phyloP scores from a whole-genome alignment of 2,113 vertebrate genomes.

The Pluvianellus socialis region DNA sequence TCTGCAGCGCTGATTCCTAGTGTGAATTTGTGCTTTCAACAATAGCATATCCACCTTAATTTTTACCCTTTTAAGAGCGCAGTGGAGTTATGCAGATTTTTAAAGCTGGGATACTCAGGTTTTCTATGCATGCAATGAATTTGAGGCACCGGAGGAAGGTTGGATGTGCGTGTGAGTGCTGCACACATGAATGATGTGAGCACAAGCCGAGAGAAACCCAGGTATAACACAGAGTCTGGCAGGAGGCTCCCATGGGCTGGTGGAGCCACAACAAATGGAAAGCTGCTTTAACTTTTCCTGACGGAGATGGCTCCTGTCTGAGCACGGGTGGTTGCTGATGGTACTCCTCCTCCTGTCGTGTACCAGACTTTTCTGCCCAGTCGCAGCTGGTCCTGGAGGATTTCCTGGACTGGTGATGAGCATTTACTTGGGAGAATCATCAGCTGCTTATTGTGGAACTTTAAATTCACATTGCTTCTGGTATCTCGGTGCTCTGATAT shows the following conservation, averaged over 20 bases:
- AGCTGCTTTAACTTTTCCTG: neutral
- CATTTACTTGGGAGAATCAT: neutral
- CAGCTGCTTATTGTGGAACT: neutral
- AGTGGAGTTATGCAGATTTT: neutral
- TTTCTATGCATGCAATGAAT: neutral
- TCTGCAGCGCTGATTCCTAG: neutral
- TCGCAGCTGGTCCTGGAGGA: neutral
- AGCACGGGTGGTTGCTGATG: neutral
- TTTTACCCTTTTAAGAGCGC: neutral
- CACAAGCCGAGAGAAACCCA: neutral
- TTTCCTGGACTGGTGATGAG: neutral
- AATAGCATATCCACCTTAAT: neutral
- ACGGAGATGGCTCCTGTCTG: neutral
- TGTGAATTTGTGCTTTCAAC: neutral
- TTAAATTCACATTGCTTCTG: neutral
- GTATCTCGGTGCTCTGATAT: neutral
- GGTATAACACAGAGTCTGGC: neutral
- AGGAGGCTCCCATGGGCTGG: neutral
- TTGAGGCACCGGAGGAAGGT: neutral
- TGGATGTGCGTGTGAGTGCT: neutral
- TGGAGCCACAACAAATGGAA: neutral
- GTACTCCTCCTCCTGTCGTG: neutral
- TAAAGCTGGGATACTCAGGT: neutral
- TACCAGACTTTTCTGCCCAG: neutral
- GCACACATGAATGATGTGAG: accelerated